Evolutionary conservation across 2,797 vertebrate species (phyloP).

Genomic region (Leuciscus waleckii): DNA sequence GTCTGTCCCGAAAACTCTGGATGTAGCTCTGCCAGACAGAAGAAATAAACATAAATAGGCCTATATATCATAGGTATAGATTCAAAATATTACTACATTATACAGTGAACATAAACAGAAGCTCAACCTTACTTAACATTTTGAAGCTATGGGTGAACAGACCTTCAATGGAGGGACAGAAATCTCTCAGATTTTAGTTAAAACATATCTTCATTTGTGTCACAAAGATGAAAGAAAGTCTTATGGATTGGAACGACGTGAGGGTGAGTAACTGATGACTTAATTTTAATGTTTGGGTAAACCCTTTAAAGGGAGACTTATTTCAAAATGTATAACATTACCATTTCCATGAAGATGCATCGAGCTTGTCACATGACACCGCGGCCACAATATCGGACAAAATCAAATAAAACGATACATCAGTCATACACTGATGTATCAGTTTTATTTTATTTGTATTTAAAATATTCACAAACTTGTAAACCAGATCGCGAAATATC

Average conservation of each 20-base stretch:
- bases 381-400: no score
- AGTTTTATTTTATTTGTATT: not conserved
- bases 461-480: not conserved
- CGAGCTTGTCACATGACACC: no score
- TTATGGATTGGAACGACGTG: not conserved
- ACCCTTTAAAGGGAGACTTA: no score
- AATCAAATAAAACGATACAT: no score
- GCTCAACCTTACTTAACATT: not conserved
- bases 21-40: conserved; percentile 90
- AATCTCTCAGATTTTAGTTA: not conserved
- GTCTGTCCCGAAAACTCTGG: conserved; percentile 96
- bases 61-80: not conserved
- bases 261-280: not conserved
- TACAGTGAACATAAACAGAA: not conserved
- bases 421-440: no score
- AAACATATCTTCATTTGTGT: not conserved
- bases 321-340: no score
- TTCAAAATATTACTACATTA: not conserved
- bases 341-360: no score
- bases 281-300: no score
- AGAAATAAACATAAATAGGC: not conserved
- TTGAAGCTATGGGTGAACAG: not conserved
- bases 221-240: not conserved
- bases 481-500: not conserved
- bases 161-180: not conserved